Evolutionary conservation across 2,888 invertebrate genomes (phyloP).

Genomic region (Zaprionus lineosus): DNA sequence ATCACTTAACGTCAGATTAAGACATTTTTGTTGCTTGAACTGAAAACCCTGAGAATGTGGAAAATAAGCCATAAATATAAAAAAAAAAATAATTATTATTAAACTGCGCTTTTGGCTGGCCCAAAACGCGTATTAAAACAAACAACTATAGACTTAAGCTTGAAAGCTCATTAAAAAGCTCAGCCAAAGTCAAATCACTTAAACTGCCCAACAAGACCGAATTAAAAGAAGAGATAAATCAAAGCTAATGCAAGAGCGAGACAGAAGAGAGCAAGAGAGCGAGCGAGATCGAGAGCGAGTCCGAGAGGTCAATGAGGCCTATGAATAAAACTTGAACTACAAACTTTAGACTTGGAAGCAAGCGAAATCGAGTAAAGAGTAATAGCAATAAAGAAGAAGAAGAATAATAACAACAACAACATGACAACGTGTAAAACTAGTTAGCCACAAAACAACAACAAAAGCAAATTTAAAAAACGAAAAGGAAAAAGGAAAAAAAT

Average conservation of each 20-base stretch:
- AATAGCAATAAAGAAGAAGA: constrained; percentile 12
- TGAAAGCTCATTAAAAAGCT: constrained; percentile 41
- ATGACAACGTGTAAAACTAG: constrained; percentile 65
- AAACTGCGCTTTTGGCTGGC: constrained; percentile 62
- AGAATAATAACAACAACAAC: constrained; percentile 12
- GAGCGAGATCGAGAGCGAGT: too few species aligned
- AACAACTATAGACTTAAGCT: constrained; percentile 2
- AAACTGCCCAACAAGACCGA: constrained; percentile 37
- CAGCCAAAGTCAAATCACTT: constrained; percentile 63
- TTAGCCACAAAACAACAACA: constrained; percentile 47
- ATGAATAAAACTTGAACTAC: constrained; percentile 62
- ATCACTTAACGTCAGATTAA: constrained; percentile 31
- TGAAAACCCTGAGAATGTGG: constrained; percentile 35
- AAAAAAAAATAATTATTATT: constrained; percentile 13
- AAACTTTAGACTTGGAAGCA: constrained; percentile 63
- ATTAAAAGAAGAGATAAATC: neutral
- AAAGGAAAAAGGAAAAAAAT: constrained; percentile 10
- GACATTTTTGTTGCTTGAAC: constrained; percentile 31
- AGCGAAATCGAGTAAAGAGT: constrained; percentile 9
- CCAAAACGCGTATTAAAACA: constrained; percentile 44
- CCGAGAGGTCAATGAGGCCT: constrained; percentile 66
- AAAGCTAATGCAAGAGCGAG: neutral
- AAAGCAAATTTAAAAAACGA: constrained; percentile 20
- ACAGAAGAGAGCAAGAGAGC: neutral
- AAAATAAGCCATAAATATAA: neutral